phyloP scores from a whole-genome alignment of 2,113 vertebrate species.

The Acrocephalus arundinaceus region DNA sequence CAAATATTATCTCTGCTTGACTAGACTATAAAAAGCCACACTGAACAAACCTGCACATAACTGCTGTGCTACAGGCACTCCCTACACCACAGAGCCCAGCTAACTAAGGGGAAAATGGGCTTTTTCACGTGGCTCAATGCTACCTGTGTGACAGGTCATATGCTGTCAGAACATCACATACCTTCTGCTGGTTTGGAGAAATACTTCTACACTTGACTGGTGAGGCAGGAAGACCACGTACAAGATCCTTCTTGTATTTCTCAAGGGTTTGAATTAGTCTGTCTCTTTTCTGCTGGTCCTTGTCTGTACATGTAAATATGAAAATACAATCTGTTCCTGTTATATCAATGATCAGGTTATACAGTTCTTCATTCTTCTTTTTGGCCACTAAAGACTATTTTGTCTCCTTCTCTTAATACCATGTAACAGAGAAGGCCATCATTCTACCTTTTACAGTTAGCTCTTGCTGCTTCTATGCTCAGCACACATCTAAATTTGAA shows the following conservation, averaged over 20 bases:
- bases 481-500: not conserved
- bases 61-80: not conserved
- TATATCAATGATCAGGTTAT: not conserved
- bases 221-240: not conserved
- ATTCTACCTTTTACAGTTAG: not conserved
- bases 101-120: not conserved
- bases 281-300: constrained; percentile 64
- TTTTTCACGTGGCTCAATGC: not conserved
- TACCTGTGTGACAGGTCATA: not conserved
- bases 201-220: not conserved
- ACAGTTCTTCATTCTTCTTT: not conserved
- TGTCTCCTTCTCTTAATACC: not conserved
- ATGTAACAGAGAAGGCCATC: not conserved
- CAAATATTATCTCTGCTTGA: not conserved
- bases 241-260: constrained; percentile 27
- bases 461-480: not conserved
- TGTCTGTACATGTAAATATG: constrained; percentile 26
- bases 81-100: not conserved
- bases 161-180: not conserved
- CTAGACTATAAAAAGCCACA: not conserved
- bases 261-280: constrained; percentile 45
- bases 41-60: not conserved
- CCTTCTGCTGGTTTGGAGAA: constrained; percentile 41
- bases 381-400: not conserved
- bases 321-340: not conserved